These are phyloP conservation scores for Malurus alboscapulatus DNA, from an alignment of 2,113 vertebrate genomes.

Conservation along the genomic window DNA sequence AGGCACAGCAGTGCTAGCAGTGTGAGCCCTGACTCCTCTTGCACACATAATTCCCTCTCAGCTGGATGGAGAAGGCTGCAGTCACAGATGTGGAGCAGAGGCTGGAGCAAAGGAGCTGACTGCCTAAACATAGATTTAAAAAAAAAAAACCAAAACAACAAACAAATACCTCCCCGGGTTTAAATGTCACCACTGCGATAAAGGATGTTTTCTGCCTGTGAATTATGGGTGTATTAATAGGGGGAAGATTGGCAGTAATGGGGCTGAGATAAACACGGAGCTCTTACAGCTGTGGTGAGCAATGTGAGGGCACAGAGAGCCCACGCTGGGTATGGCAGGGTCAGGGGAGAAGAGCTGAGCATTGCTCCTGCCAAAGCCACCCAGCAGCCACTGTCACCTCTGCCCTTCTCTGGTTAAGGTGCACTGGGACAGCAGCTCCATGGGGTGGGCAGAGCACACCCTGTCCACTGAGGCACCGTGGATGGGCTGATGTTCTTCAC, in stretches of 20 bases:
- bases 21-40: slow-evolving; percentile 43
- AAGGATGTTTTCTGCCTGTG: not conserved
- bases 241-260: not conserved
- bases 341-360: not conserved
- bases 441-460: not conserved
- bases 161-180: not conserved
- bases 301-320: rapidly evolving
- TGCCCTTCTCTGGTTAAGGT: not conserved
- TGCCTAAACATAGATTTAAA: not conserved
- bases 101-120: not conserved
- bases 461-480: not conserved
- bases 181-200: not conserved
- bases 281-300: not conserved
- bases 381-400: rapidly evolving
- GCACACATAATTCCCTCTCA: slow-evolving; percentile 58
- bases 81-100: not conserved
- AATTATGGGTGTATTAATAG: not conserved
- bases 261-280: not conserved
- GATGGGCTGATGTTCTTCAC: not conserved
- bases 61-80: slow-evolving; percentile 52
- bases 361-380: not conserved
- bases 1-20: not conserved
- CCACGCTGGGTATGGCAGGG: rapidly evolving
- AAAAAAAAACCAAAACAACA: not conserved
- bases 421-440: not conserved